Conservation (phyloP, 1,140 invertebrate species). For the Neodiprion fabricii region DNA sequence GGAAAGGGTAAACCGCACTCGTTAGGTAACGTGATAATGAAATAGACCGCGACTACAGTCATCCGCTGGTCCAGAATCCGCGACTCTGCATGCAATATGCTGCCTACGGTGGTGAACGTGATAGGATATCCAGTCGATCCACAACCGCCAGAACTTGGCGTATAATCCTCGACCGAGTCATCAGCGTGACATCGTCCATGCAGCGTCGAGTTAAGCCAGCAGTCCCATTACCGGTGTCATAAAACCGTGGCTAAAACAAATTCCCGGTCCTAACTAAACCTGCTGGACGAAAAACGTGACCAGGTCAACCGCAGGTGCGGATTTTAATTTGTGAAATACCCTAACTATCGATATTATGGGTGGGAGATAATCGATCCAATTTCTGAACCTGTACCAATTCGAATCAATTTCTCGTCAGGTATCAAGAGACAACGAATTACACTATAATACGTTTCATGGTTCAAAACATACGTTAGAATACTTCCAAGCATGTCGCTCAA, state of each 20-base stretch:
- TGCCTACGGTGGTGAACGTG: neutral
- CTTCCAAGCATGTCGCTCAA: too few relatives aligned
- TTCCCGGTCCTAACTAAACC: neutral
- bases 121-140: neutral
- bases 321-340: too few relatives aligned
- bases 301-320: neutral
- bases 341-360: too few relatives aligned
- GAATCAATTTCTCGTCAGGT: too few relatives aligned
- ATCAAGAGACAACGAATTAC: too few relatives aligned
- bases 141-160: neutral
- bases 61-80: neutral
- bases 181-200: neutral
- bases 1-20: neutral
- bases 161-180: neutral
- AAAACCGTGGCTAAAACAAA: conserved; percentile 4
- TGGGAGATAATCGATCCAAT: too few relatives aligned
- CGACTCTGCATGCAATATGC: neutral
- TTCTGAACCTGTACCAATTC: too few relatives aligned
- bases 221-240: conserved; percentile 4
- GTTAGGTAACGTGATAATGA: neutral
- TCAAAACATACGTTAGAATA: too few relatives aligned
- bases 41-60: neutral
- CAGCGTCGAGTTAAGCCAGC: conserved; percentile 3
- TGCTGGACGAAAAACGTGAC: neutral
- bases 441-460: too few relatives aligned